Evolutionary conservation across 2,888 invertebrate genomes (phyloP), one percentile per base, ranked within the genome.

Genomic region (Kryphioiulus occultus): DNA sequence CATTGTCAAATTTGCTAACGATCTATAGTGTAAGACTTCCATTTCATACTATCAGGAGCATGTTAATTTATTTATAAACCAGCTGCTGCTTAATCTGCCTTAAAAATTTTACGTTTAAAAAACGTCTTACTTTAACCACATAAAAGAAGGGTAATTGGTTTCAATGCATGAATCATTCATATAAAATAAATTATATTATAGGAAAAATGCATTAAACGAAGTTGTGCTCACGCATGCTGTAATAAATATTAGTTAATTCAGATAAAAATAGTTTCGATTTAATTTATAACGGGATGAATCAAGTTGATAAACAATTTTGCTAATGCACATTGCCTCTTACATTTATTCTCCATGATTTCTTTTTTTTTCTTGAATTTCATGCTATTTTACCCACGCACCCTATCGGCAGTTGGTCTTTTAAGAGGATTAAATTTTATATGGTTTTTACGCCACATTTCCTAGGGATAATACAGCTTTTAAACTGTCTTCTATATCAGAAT

Each of bases 401-500:
- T 59, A 59, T 59, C 59, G 59, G 59, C 59, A n/a, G 3, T n/a
- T 1, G n/a, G 59, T 59, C 59, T 59, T 59, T 59, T 59, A 59
- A 59, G 59, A 59, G 59, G 59, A 59, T 59, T 59, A 59, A 19
- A 59, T 59, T 59, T 59, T 59, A 59, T 59, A n/a, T 5, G n/a
- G 59, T 59, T 59, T 47, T 59, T 59, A 59, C n/a, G 59, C 5
- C 59, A 59, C n/a, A 59, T 59, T 59, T 59, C n/a, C 59, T n/a
- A 59, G 59, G 59, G 59, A 59, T 59, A 59, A 59, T 59, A 59
- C n/a, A n/a, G 59, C 59, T 59, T 59, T 59, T 59, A 59, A 19
- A n/a, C n/a, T 59, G 59, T 59, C 59, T 59, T 59, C 19, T 59
- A 59, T 19, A 59, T 59, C 59, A 59, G 59, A 19, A 59, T 59